phyloP scores from a whole-genome alignment of 2,113 vertebrate genomes.

The Oryctolagus cuniculus region mOryCun1.1 NC_091440.1:85242001-85242500 shows the following conservation, averaged over 20 bases:
- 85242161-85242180: not conserved
- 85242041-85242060: constrained; percentile 46
- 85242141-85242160: not conserved
- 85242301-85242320: not conserved
- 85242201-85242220: not conserved
- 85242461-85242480: fast-evolving
- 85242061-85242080: not conserved
- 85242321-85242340: constrained; percentile 56
- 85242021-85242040: constrained; percentile 90
- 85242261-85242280: constrained; percentile 16
- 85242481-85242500: constrained; percentile 22
- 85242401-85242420: constrained; percentile 14
- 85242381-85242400: constrained; percentile 27
- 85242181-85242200: not conserved
- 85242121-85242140: constrained; percentile 14
- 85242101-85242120: not conserved
- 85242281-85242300: not conserved
- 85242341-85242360: not conserved
- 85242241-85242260: not conserved
- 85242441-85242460: not conserved
- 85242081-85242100: not conserved
- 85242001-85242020: constrained; percentile 90
- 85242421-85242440: not conserved
- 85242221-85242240: not conserved
- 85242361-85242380: not conserved